Conservation (phyloP, 1,140 invertebrate genomes). For the Pogonognathellus flavescens region DNA sequence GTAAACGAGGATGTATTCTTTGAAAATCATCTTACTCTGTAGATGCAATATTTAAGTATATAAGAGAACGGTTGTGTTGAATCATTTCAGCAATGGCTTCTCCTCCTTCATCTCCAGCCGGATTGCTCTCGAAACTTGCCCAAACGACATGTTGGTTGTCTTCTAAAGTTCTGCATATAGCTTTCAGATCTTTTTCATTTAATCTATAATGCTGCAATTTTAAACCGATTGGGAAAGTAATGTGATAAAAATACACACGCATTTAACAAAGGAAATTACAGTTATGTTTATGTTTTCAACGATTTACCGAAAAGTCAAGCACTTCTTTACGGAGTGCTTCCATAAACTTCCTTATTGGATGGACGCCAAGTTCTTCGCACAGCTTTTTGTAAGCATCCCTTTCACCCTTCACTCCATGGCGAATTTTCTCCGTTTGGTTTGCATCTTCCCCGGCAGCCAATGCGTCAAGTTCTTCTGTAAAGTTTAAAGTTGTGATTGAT, state of each 20-base stretch:
- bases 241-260: neutral
- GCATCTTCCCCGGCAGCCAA: neutral
- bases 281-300: no score
- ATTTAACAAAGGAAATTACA: slow-evolving; percentile 16
- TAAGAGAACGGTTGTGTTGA: slow-evolving; percentile 48
- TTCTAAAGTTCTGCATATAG: slow-evolving; percentile 55
- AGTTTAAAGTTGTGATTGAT: no score
- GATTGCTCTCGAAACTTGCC: slow-evolving; percentile 50
- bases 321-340: slow-evolving; percentile 7
- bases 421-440: neutral
- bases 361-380: slow-evolving; percentile 54
- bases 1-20: no score
- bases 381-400: slow-evolving; percentile 50
- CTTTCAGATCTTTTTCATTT: slow-evolving; percentile 49
- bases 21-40: slow-evolving; percentile 50
- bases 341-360: slow-evolving; percentile 50
- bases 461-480: neutral
- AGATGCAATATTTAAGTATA: slow-evolving; percentile 40
- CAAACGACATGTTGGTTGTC: slow-evolving; percentile 51
- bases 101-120: slow-evolving; percentile 52
- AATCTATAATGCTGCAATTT: slow-evolving; percentile 37
- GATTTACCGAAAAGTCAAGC: slow-evolving; percentile 53
- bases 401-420: slow-evolving; percentile 39
- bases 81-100: slow-evolving; percentile 59
- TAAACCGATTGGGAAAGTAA: neutral